Evolutionary conservation across 2,797 vertebrate genomes (phyloP), one percentile per base, ranked within the genome.

Genomic region (Pseudomugil gertrudae): DNA sequence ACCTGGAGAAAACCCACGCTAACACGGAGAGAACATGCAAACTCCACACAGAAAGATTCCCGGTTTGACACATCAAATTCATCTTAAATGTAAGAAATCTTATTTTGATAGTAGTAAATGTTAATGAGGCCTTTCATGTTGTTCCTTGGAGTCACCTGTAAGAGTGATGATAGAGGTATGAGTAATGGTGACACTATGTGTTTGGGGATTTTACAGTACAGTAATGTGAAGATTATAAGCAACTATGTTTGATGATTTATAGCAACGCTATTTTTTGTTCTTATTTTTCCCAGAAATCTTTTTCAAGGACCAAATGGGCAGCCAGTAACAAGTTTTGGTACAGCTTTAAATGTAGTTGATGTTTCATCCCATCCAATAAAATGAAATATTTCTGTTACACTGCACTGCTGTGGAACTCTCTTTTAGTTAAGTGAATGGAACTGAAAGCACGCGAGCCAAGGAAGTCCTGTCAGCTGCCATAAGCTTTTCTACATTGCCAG

Each of bases 381-480:
- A 61, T 51, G 32, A 71, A 79, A 52, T 17, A 7, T 38, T 79
- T 83, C 48, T 59, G 73, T 78, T 74, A 75, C 33, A 67, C 30
- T 1, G 3, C 58, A 40, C 35, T 63, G 66, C 53, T 26, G 45
- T 66, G 33, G 58, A 45, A 10, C 8, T 19, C 29, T 38, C 14
- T 63, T 56, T 68, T 55, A 68, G 38, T 76, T 80, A 83, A 80
- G 38, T 73, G 50, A 53, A 83, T 76, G 69, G 71, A 74, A 38
- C 71, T 52, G 24, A 33, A 52, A 66, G 57, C 15, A 21, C 32
- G 27, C 26, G 74, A 80, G 82, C 82, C 81, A 85, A 81, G 75
- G 54, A 13, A 8, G 60, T 54, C 7, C 65, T 67, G 66, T 77
- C 72, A 69, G 69, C 71, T 60, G 38, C 57, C 55, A 65, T 51